Evolutionary conservation across 2,113 vertebrate species (phyloP).

Genomic region (Cariama cristata): DNA sequence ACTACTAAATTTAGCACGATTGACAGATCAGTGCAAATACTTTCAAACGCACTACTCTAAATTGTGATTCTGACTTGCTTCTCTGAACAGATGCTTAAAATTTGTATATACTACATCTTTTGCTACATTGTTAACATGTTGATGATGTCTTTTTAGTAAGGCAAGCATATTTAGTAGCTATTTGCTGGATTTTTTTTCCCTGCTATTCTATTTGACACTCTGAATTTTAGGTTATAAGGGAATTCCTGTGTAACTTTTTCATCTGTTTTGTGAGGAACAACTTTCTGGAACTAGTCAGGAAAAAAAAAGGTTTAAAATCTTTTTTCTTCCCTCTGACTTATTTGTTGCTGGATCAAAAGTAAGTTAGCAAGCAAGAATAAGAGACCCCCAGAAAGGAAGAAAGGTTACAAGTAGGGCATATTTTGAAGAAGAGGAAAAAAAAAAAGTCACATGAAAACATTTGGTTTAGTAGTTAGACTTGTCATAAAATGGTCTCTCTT

Average conservation of each 20-base stretch:
- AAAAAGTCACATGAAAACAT: neutral
- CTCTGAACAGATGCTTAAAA: neutral
- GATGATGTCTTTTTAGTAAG: neutral
- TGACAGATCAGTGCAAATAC: neutral
- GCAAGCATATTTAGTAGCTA: neutral
- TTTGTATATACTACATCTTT: neutral
- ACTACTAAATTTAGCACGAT: neutral
- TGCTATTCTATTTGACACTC: neutral
- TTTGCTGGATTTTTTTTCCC: neutral
- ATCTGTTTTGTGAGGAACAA: neutral
- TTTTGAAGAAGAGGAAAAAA: neutral
- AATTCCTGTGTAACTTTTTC: neutral
- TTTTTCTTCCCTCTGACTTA: fast-evolving
- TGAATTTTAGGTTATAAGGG: neutral
- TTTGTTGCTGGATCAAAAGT: neutral
- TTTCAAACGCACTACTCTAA: neutral
- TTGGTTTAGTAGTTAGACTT: neutral
- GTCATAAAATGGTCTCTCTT: neutral
- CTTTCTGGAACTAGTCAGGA: neutral
- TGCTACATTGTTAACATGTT: neutral
- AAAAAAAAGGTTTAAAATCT: neutral
- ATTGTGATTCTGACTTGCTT: neutral
- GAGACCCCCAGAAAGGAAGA: neutral
- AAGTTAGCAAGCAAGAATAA: neutral
- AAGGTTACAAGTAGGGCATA: neutral